Conservation (phyloP, 2,797 vertebrate genomes). For the Gymnothorax javanicus region DNA sequence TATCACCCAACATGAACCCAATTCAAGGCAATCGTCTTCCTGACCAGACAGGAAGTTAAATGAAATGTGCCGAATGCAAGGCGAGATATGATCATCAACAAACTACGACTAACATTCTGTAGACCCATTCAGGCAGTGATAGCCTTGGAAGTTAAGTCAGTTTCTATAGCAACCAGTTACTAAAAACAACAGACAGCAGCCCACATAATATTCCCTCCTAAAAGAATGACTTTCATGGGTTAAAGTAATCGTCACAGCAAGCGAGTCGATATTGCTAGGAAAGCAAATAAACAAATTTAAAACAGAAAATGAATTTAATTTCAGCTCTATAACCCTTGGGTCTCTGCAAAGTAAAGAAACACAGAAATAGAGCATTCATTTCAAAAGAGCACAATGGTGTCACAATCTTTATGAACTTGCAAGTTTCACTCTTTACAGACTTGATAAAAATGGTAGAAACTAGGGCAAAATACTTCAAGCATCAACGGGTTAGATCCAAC, state of each 20-base stretch:
- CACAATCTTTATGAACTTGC: not conserved
- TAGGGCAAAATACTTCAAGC: too few relatives aligned
- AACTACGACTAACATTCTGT: constrained; percentile 33
- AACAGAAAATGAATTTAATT: not conserved
- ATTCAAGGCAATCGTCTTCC: not conserved
- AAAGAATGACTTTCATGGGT: not conserved
- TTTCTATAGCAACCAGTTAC: constrained; percentile 70
- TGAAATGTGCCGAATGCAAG: not conserved
- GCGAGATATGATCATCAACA: not conserved
- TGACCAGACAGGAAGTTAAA: not conserved
- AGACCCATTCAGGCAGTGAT: constrained; percentile 53
- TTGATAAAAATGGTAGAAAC: not conserved
- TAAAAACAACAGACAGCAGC: constrained; percentile 46
- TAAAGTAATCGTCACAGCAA: not conserved
- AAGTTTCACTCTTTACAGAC: not conserved
- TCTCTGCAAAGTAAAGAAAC: not conserved
- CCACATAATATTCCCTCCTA: constrained; percentile 22
- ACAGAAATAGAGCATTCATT: not conserved
- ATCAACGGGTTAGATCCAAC: not conserved
- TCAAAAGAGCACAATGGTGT: not conserved
- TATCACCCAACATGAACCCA: not conserved
- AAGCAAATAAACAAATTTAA: constrained; percentile 8
- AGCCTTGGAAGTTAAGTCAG: constrained; percentile 52
- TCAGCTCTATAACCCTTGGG: not conserved
- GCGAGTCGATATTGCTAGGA: not conserved